These are phyloP conservation scores for Psophia crepitans DNA, from an alignment of 2,113 vertebrate species.

Conservation along the genomic window DNA sequence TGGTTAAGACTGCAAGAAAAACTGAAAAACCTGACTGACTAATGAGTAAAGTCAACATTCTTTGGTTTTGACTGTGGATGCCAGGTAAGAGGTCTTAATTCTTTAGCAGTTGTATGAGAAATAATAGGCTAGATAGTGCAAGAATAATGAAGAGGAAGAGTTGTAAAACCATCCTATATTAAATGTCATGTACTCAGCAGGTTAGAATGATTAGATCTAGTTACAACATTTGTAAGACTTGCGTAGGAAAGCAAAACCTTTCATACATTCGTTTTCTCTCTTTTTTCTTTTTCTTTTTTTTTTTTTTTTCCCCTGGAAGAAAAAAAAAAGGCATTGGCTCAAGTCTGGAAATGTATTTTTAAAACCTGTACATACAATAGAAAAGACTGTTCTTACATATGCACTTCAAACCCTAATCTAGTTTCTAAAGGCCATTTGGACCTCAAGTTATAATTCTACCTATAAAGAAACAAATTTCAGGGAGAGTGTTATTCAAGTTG, in stretches of 20 bases:
- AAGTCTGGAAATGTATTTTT: not conserved
- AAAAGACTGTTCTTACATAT: not conserved
- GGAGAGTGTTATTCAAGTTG: not conserved
- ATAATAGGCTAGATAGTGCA: not conserved
- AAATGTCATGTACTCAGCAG: not conserved
- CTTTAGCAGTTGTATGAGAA: not conserved
- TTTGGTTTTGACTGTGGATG: not conserved
- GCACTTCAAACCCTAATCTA: not conserved
- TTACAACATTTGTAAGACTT: constrained; percentile 19
- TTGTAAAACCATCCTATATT: not conserved
- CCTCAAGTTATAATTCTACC: not conserved
- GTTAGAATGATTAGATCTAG: constrained; percentile 25
- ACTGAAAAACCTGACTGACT: not conserved
- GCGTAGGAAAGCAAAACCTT: not conserved
- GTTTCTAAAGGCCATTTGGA: not conserved
- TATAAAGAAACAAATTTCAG: not conserved
- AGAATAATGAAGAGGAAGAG: not conserved
- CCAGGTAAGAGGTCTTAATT: not conserved
- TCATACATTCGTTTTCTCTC: not conserved
- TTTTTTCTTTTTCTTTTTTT: too few relatives aligned
- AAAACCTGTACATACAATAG: not conserved
- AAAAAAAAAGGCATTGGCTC: not conserved
- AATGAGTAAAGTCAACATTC: not conserved
- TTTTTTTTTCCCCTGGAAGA: too few relatives aligned
- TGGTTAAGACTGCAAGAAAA: not conserved